Conservation (phyloP, 2,888 invertebrate species). For the Macroteleia sp. region DNA sequence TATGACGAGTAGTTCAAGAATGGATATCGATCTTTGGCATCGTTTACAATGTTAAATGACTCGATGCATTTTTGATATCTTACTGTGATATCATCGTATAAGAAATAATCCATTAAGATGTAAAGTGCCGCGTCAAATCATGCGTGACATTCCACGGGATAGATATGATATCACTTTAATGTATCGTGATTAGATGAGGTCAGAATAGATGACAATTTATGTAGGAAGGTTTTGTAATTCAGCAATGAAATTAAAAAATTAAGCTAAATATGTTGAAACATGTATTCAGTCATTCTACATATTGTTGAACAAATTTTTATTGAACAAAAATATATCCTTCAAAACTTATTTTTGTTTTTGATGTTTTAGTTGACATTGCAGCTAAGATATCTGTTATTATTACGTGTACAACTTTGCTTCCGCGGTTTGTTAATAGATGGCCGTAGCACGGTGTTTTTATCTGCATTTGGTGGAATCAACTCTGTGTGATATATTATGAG, state of each 20-base stretch:
- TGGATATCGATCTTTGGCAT: slow-evolving; percentile 37
- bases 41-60: slow-evolving; percentile 48
- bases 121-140: slow-evolving; percentile 32
- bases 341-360: too few species aligned
- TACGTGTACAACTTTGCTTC: too few species aligned
- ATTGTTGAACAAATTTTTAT: too few species aligned
- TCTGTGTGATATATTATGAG: too few species aligned
- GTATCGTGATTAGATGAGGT: slow-evolving; percentile 3
- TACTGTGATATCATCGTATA: slow-evolving; percentile 12
- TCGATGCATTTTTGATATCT: slow-evolving; percentile 38
- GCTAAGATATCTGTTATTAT: too few species aligned
- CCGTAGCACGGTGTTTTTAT: too few species aligned
- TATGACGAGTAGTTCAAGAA: slow-evolving; percentile 16
- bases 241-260: neutral
- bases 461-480: too few species aligned
- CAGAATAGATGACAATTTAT: neutral
- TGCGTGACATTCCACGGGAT: slow-evolving; percentile 35
- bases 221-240: neutral
- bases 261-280: too few species aligned
- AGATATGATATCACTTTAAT: slow-evolving; percentile 27
- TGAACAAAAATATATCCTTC: too few species aligned
- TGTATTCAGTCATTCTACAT: too few species aligned
- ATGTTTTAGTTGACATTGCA: too few species aligned
- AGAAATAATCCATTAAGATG: slow-evolving; percentile 48
- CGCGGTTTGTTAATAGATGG: too few species aligned